Percentiles rank a stretch among this genome's conserved stretches.
Evolutionary conservation across 2,113 vertebrate species (phyloP).

Genomic region (Tragelaphus scriptus): DNA sequence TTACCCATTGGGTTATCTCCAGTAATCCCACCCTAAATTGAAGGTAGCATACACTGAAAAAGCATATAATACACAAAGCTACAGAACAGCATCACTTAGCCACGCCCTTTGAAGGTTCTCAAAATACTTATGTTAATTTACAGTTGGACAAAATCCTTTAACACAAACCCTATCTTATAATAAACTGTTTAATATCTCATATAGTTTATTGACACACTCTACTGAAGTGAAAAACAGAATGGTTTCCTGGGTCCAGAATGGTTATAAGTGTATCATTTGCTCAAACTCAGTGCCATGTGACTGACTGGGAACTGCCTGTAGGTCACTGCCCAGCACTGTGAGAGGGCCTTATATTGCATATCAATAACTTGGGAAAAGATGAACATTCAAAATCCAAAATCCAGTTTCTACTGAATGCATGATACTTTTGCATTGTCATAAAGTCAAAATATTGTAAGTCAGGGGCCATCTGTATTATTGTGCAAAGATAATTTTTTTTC

Average conservation of each 20-base stretch:
- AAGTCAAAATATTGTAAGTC: background rate
- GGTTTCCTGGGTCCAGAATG: background rate
- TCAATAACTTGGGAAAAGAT: background rate
- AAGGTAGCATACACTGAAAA: background rate
- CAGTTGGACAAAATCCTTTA: background rate
- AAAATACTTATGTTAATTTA: background rate
- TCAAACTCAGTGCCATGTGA: background rate
- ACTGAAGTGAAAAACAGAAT: background rate
- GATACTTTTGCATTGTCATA: background rate
- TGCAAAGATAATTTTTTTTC: background rate
- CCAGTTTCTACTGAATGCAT: background rate
- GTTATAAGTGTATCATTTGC: background rate
- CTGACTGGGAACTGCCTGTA: background rate
- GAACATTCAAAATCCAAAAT: background rate
- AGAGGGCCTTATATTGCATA: background rate
- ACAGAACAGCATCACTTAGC: background rate
- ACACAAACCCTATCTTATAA: background rate
- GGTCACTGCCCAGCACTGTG: background rate
- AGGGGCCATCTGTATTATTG: background rate
- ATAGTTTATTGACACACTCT: background rate
- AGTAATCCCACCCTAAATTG: background rate
- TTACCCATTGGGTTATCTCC: background rate
- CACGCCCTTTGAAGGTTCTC: background rate
- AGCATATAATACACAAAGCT: background rate
- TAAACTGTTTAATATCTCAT: background rate